phyloP scores from a whole-genome alignment of 1,140 invertebrate species.

The Drosophila willistoni region DNA sequence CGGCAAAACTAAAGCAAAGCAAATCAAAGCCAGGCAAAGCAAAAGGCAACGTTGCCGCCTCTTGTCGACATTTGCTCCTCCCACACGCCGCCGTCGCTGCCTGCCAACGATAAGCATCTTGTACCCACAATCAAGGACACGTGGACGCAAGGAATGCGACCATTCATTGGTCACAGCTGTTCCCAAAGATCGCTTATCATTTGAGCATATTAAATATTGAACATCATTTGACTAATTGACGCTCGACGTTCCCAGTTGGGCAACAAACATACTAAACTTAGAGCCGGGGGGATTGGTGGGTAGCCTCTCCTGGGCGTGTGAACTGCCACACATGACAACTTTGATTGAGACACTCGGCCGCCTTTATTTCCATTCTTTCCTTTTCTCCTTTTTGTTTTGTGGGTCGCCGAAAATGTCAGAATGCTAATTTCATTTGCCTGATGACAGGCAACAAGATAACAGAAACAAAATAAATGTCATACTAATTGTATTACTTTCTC shows the following conservation, averaged over 20 bases:
- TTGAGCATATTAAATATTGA: slow-evolving; percentile 83
- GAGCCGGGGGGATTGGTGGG: background rate
- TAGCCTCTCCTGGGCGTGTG: slow-evolving; percentile 52
- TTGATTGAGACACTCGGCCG: slow-evolving; percentile 55
- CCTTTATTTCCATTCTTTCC: background rate
- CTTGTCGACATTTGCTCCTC: slow-evolving; percentile 68
- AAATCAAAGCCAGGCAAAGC: slow-evolving; percentile 31
- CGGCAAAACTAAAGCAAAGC: slow-evolving; percentile 32
- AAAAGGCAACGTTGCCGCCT: slow-evolving; percentile 74
- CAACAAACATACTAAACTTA: slow-evolving; percentile 48
- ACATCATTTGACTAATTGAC: slow-evolving; percentile 83
- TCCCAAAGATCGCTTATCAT: slow-evolving; percentile 66
- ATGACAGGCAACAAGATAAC: slow-evolving; percentile 61
- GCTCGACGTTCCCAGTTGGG: slow-evolving; percentile 41
- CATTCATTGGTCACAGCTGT: slow-evolving; percentile 72
- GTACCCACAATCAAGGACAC: slow-evolving; percentile 64
- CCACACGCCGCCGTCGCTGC: slow-evolving; percentile 38
- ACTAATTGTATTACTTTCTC: slow-evolving; percentile 15
- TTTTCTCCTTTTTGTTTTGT: background rate
- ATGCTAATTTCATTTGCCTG: slow-evolving; percentile 72
- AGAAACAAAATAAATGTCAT: background rate
- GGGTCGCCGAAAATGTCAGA: slow-evolving; percentile 34
- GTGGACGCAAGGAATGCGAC: slow-evolving; percentile 32
- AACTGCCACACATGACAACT: slow-evolving; percentile 70
- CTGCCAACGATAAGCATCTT: slow-evolving; percentile 45